phyloP scores from a whole-genome alignment of 1,140 invertebrate genomes.

The Bacillus rossius region DNA sequence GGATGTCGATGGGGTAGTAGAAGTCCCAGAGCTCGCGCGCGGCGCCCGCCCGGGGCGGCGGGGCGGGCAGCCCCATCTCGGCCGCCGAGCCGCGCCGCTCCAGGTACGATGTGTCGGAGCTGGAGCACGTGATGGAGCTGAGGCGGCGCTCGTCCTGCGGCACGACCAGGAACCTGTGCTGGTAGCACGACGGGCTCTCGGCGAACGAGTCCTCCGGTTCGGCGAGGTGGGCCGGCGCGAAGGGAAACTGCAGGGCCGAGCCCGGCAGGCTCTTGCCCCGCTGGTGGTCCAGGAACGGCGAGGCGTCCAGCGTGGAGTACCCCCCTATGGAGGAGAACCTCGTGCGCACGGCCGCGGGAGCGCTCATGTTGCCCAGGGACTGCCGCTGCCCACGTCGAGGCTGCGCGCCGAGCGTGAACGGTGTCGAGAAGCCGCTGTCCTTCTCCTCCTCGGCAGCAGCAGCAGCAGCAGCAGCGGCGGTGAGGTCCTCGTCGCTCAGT shows the following conservation, averaged over 20 bases:
- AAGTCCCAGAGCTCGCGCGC: conserved; percentile 50
- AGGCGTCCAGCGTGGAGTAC: not conserved
- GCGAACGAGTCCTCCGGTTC: conserved; percentile 4
- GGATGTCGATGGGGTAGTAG: conserved; percentile 67
- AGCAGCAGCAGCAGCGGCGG: conserved; percentile 52
- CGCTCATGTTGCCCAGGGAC: conserved; percentile 19
- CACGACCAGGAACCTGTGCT: conserved; percentile 12
- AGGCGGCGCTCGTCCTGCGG: conserved; percentile 53
- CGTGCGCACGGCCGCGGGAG: not conserved
- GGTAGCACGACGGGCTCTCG: not conserved
- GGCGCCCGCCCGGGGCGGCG: conserved; percentile 34
- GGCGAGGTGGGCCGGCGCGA: not conserved
- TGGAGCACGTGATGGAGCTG: conserved; percentile 75
- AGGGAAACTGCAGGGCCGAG: conserved; percentile 46
- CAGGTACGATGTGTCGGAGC: conserved; percentile 72
- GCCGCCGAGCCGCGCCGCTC: conserved; percentile 70
- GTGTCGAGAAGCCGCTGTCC: not conserved
- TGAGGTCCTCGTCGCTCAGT: conserved; percentile 46
- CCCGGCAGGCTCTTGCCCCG: conserved; percentile 42
- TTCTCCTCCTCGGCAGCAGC: conserved; percentile 73
- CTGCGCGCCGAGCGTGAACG: not conserved
- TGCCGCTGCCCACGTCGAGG: not conserved
- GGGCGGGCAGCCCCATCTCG: conserved; percentile 58
- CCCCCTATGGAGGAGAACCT: conserved; percentile 10
- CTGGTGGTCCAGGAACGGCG: not conserved